Percentiles rank a stretch among this genome's conserved stretches.
Evolutionary conservation across 92 coral and sea anemone genomes (phyloP).

Genomic region (Scolanthus callimorphus): DNA sequence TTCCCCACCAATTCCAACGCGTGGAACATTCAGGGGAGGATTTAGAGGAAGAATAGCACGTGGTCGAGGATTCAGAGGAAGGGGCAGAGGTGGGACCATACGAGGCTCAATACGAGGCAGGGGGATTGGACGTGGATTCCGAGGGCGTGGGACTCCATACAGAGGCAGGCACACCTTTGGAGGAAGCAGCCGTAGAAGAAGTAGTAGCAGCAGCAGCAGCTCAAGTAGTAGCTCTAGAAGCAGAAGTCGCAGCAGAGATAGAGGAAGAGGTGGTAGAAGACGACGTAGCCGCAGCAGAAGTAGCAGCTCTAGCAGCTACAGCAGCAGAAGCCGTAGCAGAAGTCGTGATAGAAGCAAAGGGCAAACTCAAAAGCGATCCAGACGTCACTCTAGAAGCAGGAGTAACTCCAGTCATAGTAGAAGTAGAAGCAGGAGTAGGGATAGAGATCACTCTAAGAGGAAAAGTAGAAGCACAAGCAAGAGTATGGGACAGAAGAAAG

Average conservation of each 20-base stretch:
- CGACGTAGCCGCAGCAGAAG: slow-evolving; percentile 16
- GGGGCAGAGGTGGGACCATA: neutral
- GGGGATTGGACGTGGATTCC: neutral
- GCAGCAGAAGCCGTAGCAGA: slow-evolving; percentile 4
- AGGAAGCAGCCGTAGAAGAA: neutral
- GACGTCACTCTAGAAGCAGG: slow-evolving; percentile 54
- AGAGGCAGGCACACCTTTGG: slow-evolving; percentile 26
- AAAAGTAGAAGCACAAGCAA: slow-evolving; percentile 19
- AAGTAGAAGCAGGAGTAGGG: slow-evolving; percentile 50
- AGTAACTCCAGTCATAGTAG: slow-evolving; percentile 54
- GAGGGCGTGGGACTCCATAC: slow-evolving; percentile 14
- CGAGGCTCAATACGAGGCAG: neutral
- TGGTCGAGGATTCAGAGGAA: slow-evolving; percentile 19
- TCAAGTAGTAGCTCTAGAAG: slow-evolving; percentile 6
- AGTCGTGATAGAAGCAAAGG: slow-evolving; percentile 7
- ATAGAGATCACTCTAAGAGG: slow-evolving; percentile 13
- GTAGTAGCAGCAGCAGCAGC: slow-evolving; percentile 21
- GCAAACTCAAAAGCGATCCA: slow-evolving; percentile 8
- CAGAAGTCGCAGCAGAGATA: slow-evolving; percentile 13
- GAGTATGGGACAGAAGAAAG: slow-evolving; percentile 4
- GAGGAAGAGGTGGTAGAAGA: slow-evolving; percentile 18
- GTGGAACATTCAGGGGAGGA: neutral
- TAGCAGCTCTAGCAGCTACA: slow-evolving; percentile 1
- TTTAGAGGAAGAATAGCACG: neutral
- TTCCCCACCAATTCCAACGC: neutral